Conservation (phyloP, 2,888 invertebrate species). For the Parnassius glacialis region DNA sequence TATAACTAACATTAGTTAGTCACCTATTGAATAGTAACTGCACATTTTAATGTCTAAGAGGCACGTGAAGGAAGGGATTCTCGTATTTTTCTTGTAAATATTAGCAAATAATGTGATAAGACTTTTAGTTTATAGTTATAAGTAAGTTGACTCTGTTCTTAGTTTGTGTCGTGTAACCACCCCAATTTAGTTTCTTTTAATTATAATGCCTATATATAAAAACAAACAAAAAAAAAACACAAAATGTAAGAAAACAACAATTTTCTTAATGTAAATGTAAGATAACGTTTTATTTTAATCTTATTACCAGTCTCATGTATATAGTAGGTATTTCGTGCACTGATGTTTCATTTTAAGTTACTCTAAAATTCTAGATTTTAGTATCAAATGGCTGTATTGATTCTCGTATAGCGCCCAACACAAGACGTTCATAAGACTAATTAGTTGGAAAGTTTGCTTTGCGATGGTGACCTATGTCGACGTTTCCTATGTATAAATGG, state of each 20-base stretch:
- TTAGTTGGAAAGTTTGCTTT: conserved; percentile 49
- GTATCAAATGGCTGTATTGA: conserved; percentile 69
- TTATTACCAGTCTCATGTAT: conserved; percentile 65
- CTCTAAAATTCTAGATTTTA: conserved; percentile 53
- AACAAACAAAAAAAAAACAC: conserved; percentile 49
- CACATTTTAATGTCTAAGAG: conserved; percentile 46
- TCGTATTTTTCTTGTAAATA: conserved; percentile 55
- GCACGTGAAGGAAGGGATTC: conserved; percentile 35
- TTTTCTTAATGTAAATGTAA: conserved; percentile 47
- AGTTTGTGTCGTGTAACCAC: conserved; percentile 61
- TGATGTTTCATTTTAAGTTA: conserved; percentile 71
- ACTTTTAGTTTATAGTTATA: conserved; percentile 45
- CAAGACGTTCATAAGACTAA: conserved; percentile 53
- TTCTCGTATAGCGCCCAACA: conserved; percentile 54
- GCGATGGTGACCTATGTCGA: conserved; percentile 38
- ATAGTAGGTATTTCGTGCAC: conserved; percentile 73
- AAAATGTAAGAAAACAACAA: conserved; percentile 53
- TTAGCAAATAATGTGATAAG: conserved; percentile 45
- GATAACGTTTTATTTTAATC: conserved; percentile 50
- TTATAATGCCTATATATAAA: conserved; percentile 47
- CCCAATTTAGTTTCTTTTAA: conserved; percentile 33
- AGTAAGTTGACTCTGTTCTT: conserved; percentile 47
- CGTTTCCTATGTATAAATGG: conserved; percentile 53
- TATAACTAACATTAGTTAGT: conserved; percentile 48
- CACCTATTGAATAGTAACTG: conserved; percentile 47